A percentile compares a stretch with the other conserved stretches of the same genome.
Conservation (phyloP, 1,140 invertebrate species). For the Drosophila pseudoananassae region DNA sequence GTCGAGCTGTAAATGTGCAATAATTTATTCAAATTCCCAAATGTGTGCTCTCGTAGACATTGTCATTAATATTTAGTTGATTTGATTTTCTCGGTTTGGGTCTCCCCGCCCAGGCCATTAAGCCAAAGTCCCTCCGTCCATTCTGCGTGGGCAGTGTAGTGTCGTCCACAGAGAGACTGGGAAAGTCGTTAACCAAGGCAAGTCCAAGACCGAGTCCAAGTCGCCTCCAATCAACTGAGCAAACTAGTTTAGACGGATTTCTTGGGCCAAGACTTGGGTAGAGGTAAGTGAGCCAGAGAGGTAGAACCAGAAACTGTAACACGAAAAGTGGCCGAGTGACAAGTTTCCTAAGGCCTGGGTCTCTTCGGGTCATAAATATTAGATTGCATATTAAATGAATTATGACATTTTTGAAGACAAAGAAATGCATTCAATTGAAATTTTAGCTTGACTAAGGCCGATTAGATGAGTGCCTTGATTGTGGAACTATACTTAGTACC, state of each 20-base stretch:
- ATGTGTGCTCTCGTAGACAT: conserved; percentile 61
- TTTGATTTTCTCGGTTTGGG: conserved; percentile 53
- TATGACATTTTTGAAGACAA: conserved; percentile 15
- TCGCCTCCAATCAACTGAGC: conserved; percentile 55
- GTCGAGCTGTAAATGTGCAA: conserved; percentile 75
- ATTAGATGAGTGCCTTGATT: conserved; percentile 4
- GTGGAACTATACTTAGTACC: background rate
- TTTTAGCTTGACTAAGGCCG: conserved; percentile 4
- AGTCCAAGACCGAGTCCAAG: conserved; percentile 7
- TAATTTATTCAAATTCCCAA: conserved; percentile 80
- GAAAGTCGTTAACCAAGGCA: conserved; percentile 70
- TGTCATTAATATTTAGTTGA: conserved; percentile 75
- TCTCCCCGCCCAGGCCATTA: conserved; percentile 54
- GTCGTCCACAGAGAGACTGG: conserved; percentile 47
- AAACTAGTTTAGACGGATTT: conserved; percentile 68
- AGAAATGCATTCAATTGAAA: conserved; percentile 19
- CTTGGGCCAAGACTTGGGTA: conserved; percentile 23
- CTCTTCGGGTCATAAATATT: conserved; percentile 32
- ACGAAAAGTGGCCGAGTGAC: conserved; percentile 64
- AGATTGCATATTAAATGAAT: conserved; percentile 41
- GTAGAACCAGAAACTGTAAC: conserved; percentile 52
- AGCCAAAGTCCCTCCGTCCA: conserved; percentile 16
- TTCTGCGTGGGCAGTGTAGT: conserved; percentile 55
- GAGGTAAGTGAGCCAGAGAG: too few relatives aligned
- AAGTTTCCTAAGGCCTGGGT: conserved; percentile 45